Evolutionary conservation across 2,797 vertebrate species (phyloP), one percentile per base, ranked within the genome.

Genomic region (Hydrocynus forskahlii): DNA sequence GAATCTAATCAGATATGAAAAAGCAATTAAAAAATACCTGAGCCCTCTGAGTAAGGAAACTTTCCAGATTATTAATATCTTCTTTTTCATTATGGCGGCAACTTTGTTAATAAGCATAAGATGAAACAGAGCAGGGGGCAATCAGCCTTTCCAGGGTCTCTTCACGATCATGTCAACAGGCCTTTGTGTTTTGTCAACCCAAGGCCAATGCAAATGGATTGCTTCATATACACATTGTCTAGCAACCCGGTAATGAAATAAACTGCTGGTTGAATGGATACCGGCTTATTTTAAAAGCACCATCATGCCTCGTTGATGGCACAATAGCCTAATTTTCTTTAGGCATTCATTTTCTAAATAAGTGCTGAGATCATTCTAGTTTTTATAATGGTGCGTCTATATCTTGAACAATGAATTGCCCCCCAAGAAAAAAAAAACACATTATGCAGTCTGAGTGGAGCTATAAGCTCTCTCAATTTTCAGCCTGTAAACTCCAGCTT

Each of bases 1-100:
- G 62, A 85, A 85, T 83, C 81, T 81, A 78, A 85, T 76, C 81
- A 85, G 75, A 85, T 73, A 73, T 69, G 68, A 85, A 81, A 76
- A 83, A 85, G 79, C 81, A 83, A 85, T 81, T 83, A 81, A 69
- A n/a, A 75, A 76, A 72, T 57, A 76, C 68, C 17, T 60, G 55
- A 43, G 75, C 72, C 38, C 35, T 85, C 73, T 0, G 48, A 76
- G 62, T 63, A 64, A 83, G 63, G 10, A 67, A 85, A 81, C 64
- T 74, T 52, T 69, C 62, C 17, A 75, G 81, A 83, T 85, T 75
- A 60, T 63, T 76, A 85, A 80, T 83, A 57, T 63, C 59, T 50
- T 76, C 66, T 71, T 78, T 80, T 71, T 50, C 67, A 82, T 80
- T 68, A 67, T 60, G 73, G 80, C 45, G 43, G 73, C 5, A 43